Evolutionary conservation across 2,797 vertebrate species (phyloP), one percentile per base, ranked within the genome.

Genomic region (Chrysocyon brachyurus): DNA sequence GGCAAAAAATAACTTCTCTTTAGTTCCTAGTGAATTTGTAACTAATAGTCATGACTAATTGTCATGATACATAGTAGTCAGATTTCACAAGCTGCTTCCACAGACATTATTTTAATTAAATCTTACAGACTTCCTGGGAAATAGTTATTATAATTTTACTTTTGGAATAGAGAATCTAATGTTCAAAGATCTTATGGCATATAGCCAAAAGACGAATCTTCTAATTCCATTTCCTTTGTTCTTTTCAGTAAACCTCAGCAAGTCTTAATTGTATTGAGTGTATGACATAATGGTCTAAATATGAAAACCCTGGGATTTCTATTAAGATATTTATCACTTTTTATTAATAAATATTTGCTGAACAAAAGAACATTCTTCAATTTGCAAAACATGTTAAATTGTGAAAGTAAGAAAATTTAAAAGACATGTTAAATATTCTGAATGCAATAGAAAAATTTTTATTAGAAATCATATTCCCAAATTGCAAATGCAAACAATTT

Each of bases 51-150:
- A 6, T 57, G 46, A 85, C n/a, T n/a, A n/a, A n/a, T n/a, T n/a
- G 26, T 11, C 75, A 6, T 57, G 46, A 85, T 56, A 26, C 10
- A 8, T 66, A 40, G 36, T 49, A 14, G 36, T 54, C 40, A 85
- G 12, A 94, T 6, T 78, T 93, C 31, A 70, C 19, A 88, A 56
- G 83, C 7, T 91, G 26, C 0, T 86, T 93, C 10, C 11, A 56
- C 12, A 77, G 36, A 49, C 4, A 81, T 68, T 54, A 89, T 36
- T 87, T 87, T 94, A 90, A 96, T 94, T 84, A 78, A 88, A 52
- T 88, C 61, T 36, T 86, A 49, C 9, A 54, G 46, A 31, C 36
- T 94, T 93, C 12, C 3, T 49, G 33, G 85, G 33, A 79, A 92
- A 87, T 54, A 59, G 49, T 57, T 70, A 56, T 31, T 85, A 78